Conservation (phyloP, 2,888 invertebrate species). For the Dorcus hopei region DNA sequence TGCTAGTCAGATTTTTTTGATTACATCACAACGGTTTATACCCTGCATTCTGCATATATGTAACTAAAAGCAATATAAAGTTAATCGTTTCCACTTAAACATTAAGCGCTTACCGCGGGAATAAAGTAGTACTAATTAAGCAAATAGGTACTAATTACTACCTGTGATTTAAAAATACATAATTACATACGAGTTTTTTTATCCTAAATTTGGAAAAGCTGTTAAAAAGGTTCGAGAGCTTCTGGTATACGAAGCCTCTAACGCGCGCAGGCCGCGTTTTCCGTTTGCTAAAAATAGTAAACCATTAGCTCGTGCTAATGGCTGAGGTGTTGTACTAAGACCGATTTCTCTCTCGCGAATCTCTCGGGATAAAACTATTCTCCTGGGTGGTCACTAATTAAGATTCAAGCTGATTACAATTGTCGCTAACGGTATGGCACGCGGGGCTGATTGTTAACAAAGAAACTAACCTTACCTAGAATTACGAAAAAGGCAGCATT, state of each 20-base stretch:
- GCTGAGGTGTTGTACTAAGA: constrained; percentile 45
- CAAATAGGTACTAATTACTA: constrained; percentile 7
- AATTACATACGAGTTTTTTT: background rate
- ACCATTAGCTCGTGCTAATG: constrained; percentile 51
- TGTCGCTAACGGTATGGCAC: constrained; percentile 52
- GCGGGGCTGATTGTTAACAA: constrained; percentile 44
- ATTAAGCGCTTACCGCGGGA: constrained; percentile 3
- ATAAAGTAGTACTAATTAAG: constrained; percentile 12
- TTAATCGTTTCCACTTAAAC: background rate
- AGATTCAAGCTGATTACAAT: constrained; percentile 53
- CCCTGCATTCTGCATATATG: background rate
- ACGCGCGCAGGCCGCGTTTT: background rate
- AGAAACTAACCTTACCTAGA: constrained; percentile 47
- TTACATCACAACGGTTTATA: background rate
- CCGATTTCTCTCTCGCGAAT: constrained; percentile 42
- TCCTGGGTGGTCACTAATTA: constrained; percentile 53
- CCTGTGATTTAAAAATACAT: constrained; percentile 4
- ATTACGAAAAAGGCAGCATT: constrained; percentile 47
- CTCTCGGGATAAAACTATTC: constrained; percentile 44
- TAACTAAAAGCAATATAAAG: background rate
- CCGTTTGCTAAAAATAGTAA: constrained; percentile 42
- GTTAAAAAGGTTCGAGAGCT: background rate
- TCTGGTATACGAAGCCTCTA: background rate
- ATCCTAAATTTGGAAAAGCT: constrained; percentile 1
- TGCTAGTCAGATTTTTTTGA: background rate